Conservation (phyloP, 2,888 invertebrate species). For the Watsonalla cultraria region DNA sequence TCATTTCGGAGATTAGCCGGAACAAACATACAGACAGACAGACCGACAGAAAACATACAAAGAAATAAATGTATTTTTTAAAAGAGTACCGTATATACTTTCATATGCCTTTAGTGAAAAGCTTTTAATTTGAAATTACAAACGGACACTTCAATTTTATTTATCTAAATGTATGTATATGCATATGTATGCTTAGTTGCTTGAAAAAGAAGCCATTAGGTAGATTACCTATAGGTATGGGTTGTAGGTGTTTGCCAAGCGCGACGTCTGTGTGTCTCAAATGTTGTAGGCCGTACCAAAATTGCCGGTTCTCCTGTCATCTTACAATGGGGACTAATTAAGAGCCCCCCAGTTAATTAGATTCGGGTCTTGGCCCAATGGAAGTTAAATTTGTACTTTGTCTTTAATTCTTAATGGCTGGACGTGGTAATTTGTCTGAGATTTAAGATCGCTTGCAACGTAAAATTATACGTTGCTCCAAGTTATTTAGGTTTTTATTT, state of each 20-base stretch:
- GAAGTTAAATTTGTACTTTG: slow-evolving; percentile 50
- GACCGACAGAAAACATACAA: too few relatives aligned
- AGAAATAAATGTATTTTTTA: too few relatives aligned
- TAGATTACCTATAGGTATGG: too few relatives aligned
- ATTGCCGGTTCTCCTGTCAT: slow-evolving; percentile 67
- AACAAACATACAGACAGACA: too few relatives aligned
- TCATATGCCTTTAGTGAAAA: too few relatives aligned
- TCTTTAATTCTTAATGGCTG: slow-evolving; percentile 34
- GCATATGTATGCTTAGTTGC: too few relatives aligned
- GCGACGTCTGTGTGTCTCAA: slow-evolving; percentile 40
- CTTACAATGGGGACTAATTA: slow-evolving; percentile 75
- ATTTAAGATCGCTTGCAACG: slow-evolving; percentile 4
- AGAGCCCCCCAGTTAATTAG: slow-evolving; percentile 68
- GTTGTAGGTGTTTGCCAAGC: not conserved
- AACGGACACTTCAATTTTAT: too few relatives aligned
- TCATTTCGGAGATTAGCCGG: too few relatives aligned
- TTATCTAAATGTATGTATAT: too few relatives aligned
- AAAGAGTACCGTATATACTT: too few relatives aligned
- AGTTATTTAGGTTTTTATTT: not conserved
- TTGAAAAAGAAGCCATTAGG: too few relatives aligned
- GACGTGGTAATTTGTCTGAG: slow-evolving; percentile 27
- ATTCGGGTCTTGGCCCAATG: slow-evolving; percentile 50
- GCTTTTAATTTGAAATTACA: too few relatives aligned
- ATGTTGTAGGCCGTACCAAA: slow-evolving; percentile 44
- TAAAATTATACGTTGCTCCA: slow-evolving; percentile 5